Evolutionary conservation across 2,113 vertebrate species (phyloP).

Genomic region (Spilogale gracilis): DNA sequence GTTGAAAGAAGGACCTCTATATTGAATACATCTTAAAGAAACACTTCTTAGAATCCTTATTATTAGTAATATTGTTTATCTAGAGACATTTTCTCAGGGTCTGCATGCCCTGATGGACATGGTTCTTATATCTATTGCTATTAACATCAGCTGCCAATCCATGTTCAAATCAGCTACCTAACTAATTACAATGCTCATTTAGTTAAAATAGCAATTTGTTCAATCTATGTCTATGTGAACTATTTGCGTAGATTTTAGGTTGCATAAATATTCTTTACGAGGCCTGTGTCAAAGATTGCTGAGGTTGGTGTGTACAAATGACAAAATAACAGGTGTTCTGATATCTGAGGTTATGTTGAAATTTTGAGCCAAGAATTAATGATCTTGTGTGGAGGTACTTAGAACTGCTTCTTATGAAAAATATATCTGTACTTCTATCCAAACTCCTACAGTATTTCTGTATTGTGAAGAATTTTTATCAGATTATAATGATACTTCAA

Average conservation of each 20-base stretch:
- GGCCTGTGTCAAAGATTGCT: neutral
- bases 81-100: neutral
- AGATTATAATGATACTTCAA: slow-evolving; percentile 56
- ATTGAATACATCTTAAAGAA: slow-evolving; percentile 18
- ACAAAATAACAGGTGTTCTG: slow-evolving; percentile 29
- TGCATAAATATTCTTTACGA: slow-evolving; percentile 18
- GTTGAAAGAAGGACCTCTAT: neutral
- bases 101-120: neutral
- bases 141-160: neutral
- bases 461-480: slow-evolving; percentile 65
- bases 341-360: neutral
- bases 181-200: slow-evolving; percentile 1
- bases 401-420: slow-evolving; percentile 32
- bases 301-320: slow-evolving; percentile 7
- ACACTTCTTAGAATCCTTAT: neutral
- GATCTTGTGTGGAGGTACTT: slow-evolving; percentile 37
- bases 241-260: slow-evolving; percentile 34
- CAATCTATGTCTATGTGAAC: neutral
- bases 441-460: slow-evolving; percentile 14
- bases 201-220: slow-evolving; percentile 3
- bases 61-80: neutral
- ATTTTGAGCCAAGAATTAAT: slow-evolving; percentile 45
- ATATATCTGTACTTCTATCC: neutral
- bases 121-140: neutral
- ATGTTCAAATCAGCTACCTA: slow-evolving; percentile 24